Conservation (phyloP, 2,888 invertebrate species). For the Digitonthophagus gazella region DNA sequence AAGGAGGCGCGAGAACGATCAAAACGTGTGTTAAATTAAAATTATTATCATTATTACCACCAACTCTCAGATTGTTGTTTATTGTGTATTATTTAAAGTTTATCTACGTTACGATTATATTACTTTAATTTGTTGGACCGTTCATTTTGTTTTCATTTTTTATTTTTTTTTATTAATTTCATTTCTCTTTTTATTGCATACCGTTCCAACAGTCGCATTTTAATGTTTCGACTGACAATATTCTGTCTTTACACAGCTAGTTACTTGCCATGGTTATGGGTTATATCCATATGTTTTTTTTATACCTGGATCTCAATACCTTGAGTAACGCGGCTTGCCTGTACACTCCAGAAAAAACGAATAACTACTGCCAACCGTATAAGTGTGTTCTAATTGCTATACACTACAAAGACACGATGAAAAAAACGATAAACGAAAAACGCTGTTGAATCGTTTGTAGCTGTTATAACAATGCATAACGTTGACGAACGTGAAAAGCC, state of each 20-base stretch:
- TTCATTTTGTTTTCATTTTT: slow-evolving; percentile 32
- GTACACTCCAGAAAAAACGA: slow-evolving; percentile 32
- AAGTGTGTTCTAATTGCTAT: slow-evolving; percentile 30
- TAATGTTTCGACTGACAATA: not conserved
- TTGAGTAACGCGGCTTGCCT: slow-evolving; percentile 35
- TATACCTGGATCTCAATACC: slow-evolving; percentile 44
- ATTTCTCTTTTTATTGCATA: slow-evolving; percentile 8
- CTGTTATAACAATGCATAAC: slow-evolving; percentile 35
- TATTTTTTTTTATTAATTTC: slow-evolving; percentile 31
- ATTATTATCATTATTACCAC: slow-evolving; percentile 39
- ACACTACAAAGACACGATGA: slow-evolving; percentile 25
- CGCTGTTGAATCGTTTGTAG: slow-evolving; percentile 40
- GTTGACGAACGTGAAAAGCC: not conserved
- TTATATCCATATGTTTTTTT: slow-evolving; percentile 41
- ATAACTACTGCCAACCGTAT: slow-evolving; percentile 32
- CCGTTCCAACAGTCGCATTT: not conserved
- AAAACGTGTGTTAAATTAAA: slow-evolving; percentile 34
- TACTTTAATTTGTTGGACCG: slow-evolving; percentile 28
- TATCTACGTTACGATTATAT: slow-evolving; percentile 34
- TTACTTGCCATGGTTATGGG: slow-evolving; percentile 49
- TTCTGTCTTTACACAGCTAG: slow-evolving; percentile 38
- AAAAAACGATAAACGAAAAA: slow-evolving; percentile 19
- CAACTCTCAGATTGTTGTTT: slow-evolving; percentile 44
- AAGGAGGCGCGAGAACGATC: slow-evolving; percentile 4
- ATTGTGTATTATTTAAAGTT: slow-evolving; percentile 44